phyloP scores from a whole-genome alignment of 2,888 invertebrate genomes.

The Agrotis exclamationis region DNA sequence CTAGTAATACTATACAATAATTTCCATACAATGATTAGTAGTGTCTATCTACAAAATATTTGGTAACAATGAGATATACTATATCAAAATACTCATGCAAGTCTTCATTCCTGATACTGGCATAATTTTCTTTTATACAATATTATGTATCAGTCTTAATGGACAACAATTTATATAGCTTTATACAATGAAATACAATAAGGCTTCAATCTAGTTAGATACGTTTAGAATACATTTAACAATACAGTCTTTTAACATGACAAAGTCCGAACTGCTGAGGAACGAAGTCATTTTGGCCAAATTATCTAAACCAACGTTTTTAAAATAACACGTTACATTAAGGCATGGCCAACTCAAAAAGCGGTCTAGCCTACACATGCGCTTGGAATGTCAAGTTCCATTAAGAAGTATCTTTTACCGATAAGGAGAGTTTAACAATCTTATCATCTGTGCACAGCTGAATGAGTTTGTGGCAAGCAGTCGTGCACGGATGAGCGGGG shows the following conservation, averaged over 20 bases:
- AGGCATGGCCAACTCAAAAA: slow-evolving; percentile 84
- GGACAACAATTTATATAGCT: slow-evolving; percentile 74
- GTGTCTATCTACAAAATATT: slow-evolving; percentile 88
- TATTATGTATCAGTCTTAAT: slow-evolving; percentile 87
- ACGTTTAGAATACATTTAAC: slow-evolving; percentile 78
- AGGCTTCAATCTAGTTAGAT: slow-evolving; percentile 77
- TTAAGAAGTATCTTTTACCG: slow-evolving; percentile 85
- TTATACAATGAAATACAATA: slow-evolving; percentile 74
- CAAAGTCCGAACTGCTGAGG: slow-evolving; percentile 76
- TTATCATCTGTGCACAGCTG: slow-evolving; percentile 88
- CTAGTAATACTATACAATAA: slow-evolving; percentile 88
- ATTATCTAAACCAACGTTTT: slow-evolving; percentile 76
- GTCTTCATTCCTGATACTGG: slow-evolving; percentile 84
- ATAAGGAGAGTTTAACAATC: slow-evolving; percentile 81
- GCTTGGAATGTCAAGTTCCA: slow-evolving; percentile 89
- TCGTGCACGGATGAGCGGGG: slow-evolving; percentile 89
- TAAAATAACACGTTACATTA: slow-evolving; percentile 83
- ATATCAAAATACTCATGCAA: slow-evolving; percentile 88
- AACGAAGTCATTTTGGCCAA: slow-evolving; percentile 83
- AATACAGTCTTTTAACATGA: slow-evolving; percentile 83
- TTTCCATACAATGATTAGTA: slow-evolving; percentile 78
- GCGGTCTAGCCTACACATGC: slow-evolving; percentile 86
- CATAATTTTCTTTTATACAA: slow-evolving; percentile 80
- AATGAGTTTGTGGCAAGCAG: slow-evolving; percentile 89
- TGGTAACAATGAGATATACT: slow-evolving; percentile 91